A percentile compares a stretch with the other conserved stretches of the same genome.
Evolutionary conservation across 23 tunicate genomes (phyloP).

Genomic region (Trididemnum miniatum): DNA sequence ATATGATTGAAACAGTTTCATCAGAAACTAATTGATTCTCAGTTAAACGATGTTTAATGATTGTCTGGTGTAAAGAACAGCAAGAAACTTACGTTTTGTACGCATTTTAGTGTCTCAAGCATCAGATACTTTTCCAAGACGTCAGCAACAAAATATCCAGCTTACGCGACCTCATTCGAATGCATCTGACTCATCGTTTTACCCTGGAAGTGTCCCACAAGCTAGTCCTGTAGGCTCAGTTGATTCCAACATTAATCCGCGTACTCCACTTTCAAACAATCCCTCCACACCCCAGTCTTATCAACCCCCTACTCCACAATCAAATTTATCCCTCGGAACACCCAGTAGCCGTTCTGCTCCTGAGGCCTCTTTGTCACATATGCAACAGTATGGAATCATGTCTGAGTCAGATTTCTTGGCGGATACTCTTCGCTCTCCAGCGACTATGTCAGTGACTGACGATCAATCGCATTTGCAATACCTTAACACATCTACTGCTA

Average conservation of each 20-base stretch:
- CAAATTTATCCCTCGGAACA: not conserved
- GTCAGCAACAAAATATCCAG: conserved; percentile 27
- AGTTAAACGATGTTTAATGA: too few relatives aligned
- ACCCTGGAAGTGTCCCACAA: conserved; percentile 62
- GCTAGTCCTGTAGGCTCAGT: conserved; percentile 68
- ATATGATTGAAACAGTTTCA: too few relatives aligned
- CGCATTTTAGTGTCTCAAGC: conserved; percentile 10
- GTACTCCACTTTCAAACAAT: conserved; percentile 70
- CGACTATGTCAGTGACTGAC: conserved; percentile 26
- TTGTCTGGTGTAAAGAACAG: too few relatives aligned
- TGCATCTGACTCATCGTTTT: conserved; percentile 48
- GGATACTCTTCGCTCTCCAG: conserved; percentile 16
- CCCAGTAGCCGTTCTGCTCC: not conserved
- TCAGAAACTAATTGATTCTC: too few relatives aligned
- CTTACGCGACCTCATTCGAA: conserved; percentile 44
- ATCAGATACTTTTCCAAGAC: conserved; percentile 19
- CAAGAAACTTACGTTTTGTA: too few relatives aligned
- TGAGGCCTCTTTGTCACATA: conserved; percentile 26
- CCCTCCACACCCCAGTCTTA: conserved; percentile 55
- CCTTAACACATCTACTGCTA: conserved; percentile 33
- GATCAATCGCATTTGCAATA: conserved; percentile 82
- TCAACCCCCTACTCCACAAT: conserved; percentile 42
- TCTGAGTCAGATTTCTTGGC: conserved; percentile 6
- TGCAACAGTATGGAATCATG: conserved; percentile 33
- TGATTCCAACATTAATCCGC: conserved; percentile 51